Evolutionary conservation across 2,888 invertebrate species (phyloP), one percentile per base, ranked within the genome.

Genomic region (Agriopis aurantiaria): DNA sequence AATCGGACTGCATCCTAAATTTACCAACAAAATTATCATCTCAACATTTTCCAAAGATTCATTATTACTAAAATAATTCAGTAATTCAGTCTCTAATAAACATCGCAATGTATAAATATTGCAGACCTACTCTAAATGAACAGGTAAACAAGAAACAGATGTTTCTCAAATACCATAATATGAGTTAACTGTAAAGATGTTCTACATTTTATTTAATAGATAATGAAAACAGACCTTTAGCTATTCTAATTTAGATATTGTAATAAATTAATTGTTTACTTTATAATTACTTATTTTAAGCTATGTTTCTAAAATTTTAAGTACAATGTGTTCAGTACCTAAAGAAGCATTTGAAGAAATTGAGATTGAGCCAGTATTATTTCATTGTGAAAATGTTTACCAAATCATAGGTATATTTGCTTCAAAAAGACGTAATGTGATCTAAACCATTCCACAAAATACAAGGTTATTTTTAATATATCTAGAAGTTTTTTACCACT

Each of bases 351-450:
- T 64, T 60, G 59, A 64, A 58, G 33, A 63, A 66, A 71, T 60
- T 70, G 70, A 70, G 73, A 73, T 73, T 73, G 45, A 71, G 63
- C 59, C 73, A 73, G 70, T 73, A 73, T 73, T 73, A 70, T 41
- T 61, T 65, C 55, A 43, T 46, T 68, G 58, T 65, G 58, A 71
- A 68, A 61, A 64, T 62, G 51, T 71, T 67, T 63, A 71, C 64
- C 64, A 67, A 65, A 68, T 68, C 58, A 58, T 71, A 71, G 71
- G 49, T 64, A 17, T 71, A 68, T 61, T 66, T 69, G 56, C n/a
- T 57, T 62, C 48, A 65, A 65, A 69, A 66, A 63, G 63, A 67
- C 61, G 55, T 58, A 58, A 63, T 71, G 71, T 71, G 71, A 71
- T 71, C 49, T 71, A 65, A 61, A 52, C 58, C 71, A 71, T 71